These are phyloP conservation scores for Ataeniobius toweri DNA, from an alignment of 2,797 vertebrate genomes.

Conservation along the genomic window DNA sequence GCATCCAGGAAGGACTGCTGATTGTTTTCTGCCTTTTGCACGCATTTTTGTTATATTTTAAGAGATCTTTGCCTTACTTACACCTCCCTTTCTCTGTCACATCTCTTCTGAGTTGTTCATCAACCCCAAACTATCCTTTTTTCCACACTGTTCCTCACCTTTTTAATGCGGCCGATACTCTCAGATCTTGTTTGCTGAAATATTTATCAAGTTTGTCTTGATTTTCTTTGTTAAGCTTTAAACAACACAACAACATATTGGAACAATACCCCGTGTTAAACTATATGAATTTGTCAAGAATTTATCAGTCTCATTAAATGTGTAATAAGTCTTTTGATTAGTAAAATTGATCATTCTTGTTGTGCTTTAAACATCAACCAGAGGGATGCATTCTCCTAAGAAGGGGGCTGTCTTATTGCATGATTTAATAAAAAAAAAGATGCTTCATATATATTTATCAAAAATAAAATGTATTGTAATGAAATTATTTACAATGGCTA, in stretches of 20 bases:
- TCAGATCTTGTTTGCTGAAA: background rate
- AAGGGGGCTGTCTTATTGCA: no score
- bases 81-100: background rate
- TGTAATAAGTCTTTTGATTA: no score
- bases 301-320: no score
- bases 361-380: background rate
- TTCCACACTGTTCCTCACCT: background rate
- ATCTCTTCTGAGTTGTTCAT: background rate
- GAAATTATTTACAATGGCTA: no score
- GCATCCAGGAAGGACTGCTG: background rate
- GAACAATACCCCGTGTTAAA: background rate
- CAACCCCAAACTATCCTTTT: background rate
- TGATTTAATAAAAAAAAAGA: no score
- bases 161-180: background rate
- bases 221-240: background rate
- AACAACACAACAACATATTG: background rate
- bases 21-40: background rate
- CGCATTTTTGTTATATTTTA: conserved; percentile 1
- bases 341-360: conserved; percentile 13
- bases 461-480: no score
- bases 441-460: no score
- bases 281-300: background rate
- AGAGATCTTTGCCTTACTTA: background rate
- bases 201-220: background rate
- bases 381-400: no score